Evolutionary conservation across 2,888 invertebrate genomes (phyloP), one percentile per base, ranked within the genome.

Genomic region (Germaria angustata): DNA sequence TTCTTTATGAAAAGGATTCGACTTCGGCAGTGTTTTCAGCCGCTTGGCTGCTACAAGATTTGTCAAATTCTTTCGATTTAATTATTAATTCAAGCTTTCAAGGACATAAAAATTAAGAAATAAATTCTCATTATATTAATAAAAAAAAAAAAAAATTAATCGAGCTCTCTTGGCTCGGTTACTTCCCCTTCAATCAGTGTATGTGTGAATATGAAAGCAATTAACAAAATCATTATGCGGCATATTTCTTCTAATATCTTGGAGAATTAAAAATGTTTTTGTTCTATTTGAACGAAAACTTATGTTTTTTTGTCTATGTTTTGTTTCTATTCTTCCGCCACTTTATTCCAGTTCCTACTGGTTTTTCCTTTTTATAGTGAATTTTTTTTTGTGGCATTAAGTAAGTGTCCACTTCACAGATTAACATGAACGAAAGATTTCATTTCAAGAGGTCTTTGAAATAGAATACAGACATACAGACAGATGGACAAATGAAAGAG

Each of bases 261-360:
- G 36, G 22, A 22, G 44, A 41, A 5, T 20, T 72, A 53, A 20
- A 65, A 34, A 28, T 72, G 20, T 51, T 66, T 53, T 34, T 39
- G 73, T 86, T 87, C 85, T 82, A 22, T 69, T 41, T 28, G 34
- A 69, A 51, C 65, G 73, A 41, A 77, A 69, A 36, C 36, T 85
- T 80, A 66, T 49, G 20, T 28, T 57, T 57, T 15, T n/a, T n/a
- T n/a, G n/a, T n/a, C n/a, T n/a, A 8, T 85, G 86, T 89, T 86
- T 87, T 87, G 84, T 86, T 87, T 85, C 86, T 87, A 86, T 84
- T 84, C 85, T 89, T 89, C 89, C 87, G 88, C 86, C 85, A 87
- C 76, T 77, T 77, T 80, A 68, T 86, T 83, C 85, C 69, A 78
- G 71, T 55, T 78, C 32, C 63, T 65, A 75, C 78, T 59, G 61